These are phyloP conservation scores for Campylomormyrus numenius DNA, from an alignment of 2,113 vertebrate genomes.

Conservation along the genomic window DNA sequence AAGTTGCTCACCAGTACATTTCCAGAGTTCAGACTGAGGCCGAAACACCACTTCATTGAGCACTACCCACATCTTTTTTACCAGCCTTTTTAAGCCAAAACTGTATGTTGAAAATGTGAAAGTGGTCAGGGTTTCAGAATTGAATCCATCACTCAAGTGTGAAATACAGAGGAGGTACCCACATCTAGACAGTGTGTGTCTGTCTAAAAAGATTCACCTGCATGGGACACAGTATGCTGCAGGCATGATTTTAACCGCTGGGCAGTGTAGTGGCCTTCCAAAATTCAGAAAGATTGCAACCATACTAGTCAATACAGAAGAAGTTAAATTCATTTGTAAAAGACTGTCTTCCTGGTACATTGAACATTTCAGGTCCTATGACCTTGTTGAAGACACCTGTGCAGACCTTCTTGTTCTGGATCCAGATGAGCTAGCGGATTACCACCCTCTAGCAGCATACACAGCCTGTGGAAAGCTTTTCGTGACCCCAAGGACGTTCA, in stretches of 20 bases:
- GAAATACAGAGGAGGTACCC: not conserved
- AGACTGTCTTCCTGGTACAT: conserved; percentile 18
- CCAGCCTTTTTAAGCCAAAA: conserved; percentile 4
- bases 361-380: not conserved
- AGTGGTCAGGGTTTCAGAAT: not conserved
- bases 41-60: conserved; percentile 16
- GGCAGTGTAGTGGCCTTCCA: not conserved
- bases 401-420: no score
- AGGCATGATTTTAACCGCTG: conserved; percentile 5
- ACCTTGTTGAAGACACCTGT: no score
- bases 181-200: not conserved
- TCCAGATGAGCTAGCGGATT: no score
- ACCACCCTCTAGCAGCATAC: no score
- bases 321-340: conserved; percentile 16
- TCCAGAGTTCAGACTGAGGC: not conserved
- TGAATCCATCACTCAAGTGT: not conserved
- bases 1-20: not conserved
- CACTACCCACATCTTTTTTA: conserved; percentile 26
- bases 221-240: conserved; percentile 14
- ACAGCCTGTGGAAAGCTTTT: no score
- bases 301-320: not conserved
- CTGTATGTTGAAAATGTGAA: not conserved
- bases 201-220: conserved; percentile 7
- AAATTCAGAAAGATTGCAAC: conserved; percentile 11
- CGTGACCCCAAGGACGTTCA: no score